Base-by-base conservation (phyloP, 2,888 invertebrate genomes). In the Hipparchia semele region DNA sequence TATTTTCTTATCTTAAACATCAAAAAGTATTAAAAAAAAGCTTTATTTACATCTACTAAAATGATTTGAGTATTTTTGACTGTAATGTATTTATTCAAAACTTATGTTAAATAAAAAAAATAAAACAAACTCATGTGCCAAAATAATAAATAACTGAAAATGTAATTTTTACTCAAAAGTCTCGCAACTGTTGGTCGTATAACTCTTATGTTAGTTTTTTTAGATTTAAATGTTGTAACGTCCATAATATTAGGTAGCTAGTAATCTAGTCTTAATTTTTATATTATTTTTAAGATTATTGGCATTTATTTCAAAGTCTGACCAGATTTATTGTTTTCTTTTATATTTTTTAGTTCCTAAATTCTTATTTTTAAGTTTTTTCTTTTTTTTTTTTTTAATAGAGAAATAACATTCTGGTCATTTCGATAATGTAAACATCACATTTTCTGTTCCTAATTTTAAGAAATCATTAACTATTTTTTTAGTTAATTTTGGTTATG, bases 261-360 rank as follows among this genome's bases (percentile, higher is more conserved):
- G 80, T 88, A 87, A 86, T 86, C 85, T 88, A 88, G 85, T 86
- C 84, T 65, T 81, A 76, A 75, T 73, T 75, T 72, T 77, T 74
- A 76, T 79, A 76, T 79, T 78, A 66, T 70, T 76, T 77, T 74
- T 77, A 72, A 68, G 65, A 75, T 64, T 49, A 56, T 75, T 71
- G 73, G 73, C 77, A 78, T 77, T 77, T 74, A 79, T 56, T 66
- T 64, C 58, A 54, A 73, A 76, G 72, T 73, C 71, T 75, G 76
- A 72, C 69, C 75, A 71, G 75, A 71, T 23, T 10, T 64, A n/a
- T 64, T 46, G 56, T 33, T 33, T 58, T 59, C 54, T 62, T n/a
- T 5, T 12, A 49, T 56, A 23, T 2, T 61, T 23, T 68, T 45
- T 8, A 73, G 73, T 75, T 71, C 71, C 69, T 68, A 64, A 65